Base-by-base conservation (phyloP, 1,140 invertebrate genomes). In the Orius insidiosus region DNA sequence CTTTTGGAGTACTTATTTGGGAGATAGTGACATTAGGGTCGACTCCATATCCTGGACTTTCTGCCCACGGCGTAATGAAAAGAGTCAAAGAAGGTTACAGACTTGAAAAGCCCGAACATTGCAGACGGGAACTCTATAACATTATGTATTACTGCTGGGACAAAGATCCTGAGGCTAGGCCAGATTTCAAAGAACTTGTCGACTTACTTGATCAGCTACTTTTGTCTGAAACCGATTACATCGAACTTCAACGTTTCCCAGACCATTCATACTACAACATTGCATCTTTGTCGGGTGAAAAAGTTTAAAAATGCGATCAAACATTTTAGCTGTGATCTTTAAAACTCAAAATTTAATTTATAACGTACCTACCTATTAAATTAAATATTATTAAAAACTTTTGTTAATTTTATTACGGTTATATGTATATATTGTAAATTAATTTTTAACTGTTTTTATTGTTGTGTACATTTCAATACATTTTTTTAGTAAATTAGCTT, bases 81-180 rank as follows among this genome's bases (percentile, higher is more conserved):
- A 18, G 37, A 35, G 49, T 51, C 13, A 47, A 50, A 16, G 47
- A 42, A 35, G 86, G 85, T 1, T 80, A 84, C 57, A 70, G 85
- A 11, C 60, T 90, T 8, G 86, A 89, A 51, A 86, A 88, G 54
- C 85, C 86, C 1, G 84, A 88, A 53, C 86, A 90, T 54, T 90
- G 86, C 58, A 71, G 82, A 33, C 67, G 85, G 1, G 85, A 92
- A 56, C 68, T 92, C 1, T 92, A 89, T 62, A 90, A 90, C 54
- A 86, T 90, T 35, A 90, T 90, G 85, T 89, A 83, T 58, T 90
- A 90, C 57, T 90, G 86, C 57, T 92, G 87, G 87, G 81, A 85
- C 47, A 76, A 81, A 16, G 77, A 87, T 57, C 71, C 82, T 1
- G 71, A 73, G 9, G 70, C 79, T 32, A 61, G 86, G 45, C 86